A percentile compares a stretch with the other conserved stretches of the same genome.
phyloP scores from a whole-genome alignment of 2,797 vertebrate genomes.

The Cygnus olor region DNA sequence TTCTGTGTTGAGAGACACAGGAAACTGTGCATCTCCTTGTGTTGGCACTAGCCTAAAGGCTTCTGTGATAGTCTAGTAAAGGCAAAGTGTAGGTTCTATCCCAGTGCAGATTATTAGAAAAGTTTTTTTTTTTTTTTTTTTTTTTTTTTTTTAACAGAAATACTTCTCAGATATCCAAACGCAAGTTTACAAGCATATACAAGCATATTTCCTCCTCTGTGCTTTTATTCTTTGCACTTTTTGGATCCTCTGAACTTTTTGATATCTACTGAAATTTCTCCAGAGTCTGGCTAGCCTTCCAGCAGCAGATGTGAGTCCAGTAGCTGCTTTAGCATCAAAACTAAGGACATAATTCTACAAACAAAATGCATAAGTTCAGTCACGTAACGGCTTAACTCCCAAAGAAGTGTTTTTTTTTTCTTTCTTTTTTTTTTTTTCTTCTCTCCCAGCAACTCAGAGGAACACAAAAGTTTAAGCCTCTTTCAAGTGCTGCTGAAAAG shows the following conservation, averaged over 20 bases:
- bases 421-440: not conserved
- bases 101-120: not conserved
- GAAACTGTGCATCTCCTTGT: not conserved
- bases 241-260: not conserved
- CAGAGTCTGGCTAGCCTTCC: not conserved
- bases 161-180: not conserved
- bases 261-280: not conserved
- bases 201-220: not conserved
- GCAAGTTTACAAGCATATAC: not conserved
- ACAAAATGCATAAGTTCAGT: rapidly evolving
- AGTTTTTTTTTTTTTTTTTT: rapidly evolving
- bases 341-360: not conserved
- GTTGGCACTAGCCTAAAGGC: not conserved
- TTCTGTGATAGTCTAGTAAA: not conserved
- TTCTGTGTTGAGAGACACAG: not conserved
- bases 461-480: not conserved
- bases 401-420: not conserved
- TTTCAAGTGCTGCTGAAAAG: not conserved
- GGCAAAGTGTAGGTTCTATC: not conserved
- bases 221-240: not conserved
- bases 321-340: not conserved
- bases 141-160: not conserved
- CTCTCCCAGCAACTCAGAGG: not conserved
- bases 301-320: not conserved
- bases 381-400: not conserved